A percentile compares a stretch with the other conserved stretches of the same genome.
Evolutionary conservation across 2,113 vertebrate species (phyloP).

Genomic region (Sula dactylatra): DNA sequence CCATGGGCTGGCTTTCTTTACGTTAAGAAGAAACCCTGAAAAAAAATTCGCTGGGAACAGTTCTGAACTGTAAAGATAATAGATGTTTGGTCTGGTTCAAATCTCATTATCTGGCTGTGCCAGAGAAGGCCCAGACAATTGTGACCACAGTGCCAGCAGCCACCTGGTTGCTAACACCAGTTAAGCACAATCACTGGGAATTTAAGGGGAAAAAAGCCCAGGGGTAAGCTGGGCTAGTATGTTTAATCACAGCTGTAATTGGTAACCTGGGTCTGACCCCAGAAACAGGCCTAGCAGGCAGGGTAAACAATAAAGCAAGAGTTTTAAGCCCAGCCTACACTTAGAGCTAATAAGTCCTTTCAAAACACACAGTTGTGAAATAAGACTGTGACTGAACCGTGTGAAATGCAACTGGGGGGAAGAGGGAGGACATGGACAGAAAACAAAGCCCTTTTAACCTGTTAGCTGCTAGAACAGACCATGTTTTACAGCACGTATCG

Average conservation of each 20-base stretch:
- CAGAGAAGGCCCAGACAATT: background rate
- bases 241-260: constrained; percentile 31
- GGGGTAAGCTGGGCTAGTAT: background rate
- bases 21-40: fast-evolving
- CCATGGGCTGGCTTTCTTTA: background rate
- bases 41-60: background rate
- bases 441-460: background rate
- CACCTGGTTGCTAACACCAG: background rate
- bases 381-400: background rate
- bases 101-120: background rate
- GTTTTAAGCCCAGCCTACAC: background rate
- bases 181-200: background rate
- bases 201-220: background rate
- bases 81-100: background rate
- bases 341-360: background rate
- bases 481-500: background rate
- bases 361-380: constrained; percentile 1
- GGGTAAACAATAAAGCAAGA: constrained; percentile 28
- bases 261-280: constrained; percentile 43
- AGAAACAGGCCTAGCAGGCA: constrained; percentile 19
- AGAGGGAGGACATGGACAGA: background rate
- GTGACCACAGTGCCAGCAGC: background rate
- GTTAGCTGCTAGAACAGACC: background rate
- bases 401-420: background rate
- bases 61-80: background rate